Evolutionary conservation across 2,113 vertebrate species (phyloP).

Genomic region (Saccopteryx leptura): DNA sequence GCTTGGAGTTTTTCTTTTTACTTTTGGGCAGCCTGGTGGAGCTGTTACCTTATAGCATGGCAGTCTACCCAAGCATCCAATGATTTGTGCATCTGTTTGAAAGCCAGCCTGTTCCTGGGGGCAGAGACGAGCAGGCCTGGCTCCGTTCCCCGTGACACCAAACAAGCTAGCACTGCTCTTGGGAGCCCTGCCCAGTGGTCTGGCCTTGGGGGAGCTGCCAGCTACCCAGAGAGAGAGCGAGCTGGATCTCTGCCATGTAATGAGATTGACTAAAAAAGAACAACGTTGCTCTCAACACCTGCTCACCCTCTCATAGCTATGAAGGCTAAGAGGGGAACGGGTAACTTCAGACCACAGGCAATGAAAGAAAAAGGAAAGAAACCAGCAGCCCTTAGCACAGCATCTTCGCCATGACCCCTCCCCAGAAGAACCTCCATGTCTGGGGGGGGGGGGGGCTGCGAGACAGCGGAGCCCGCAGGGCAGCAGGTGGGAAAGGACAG

Average conservation of each 20-base stretch:
- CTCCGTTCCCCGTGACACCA: not conserved
- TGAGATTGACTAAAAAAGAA: slow-evolving; percentile 51
- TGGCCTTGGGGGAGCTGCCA: slow-evolving; percentile 30
- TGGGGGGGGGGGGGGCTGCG: not conserved
- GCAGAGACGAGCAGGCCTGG: not conserved
- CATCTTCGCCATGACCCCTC: not conserved
- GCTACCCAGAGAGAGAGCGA: not conserved
- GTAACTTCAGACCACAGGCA: not conserved
- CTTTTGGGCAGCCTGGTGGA: not conserved
- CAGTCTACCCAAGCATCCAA: not conserved
- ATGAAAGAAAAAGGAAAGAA: not conserved
- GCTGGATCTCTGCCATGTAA: not conserved
- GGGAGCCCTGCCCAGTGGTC: slow-evolving; percentile 50
- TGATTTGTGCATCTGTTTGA: not conserved
- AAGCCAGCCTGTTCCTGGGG: slow-evolving; percentile 20
- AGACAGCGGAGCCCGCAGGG: not conserved
- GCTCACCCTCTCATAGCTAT: slow-evolving; percentile 41
- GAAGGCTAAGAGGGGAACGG: slow-evolving; percentile 7
- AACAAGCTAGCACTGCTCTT: not conserved
- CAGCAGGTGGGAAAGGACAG: not conserved
- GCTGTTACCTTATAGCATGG: not conserved
- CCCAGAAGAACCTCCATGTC: rapidly evolving
- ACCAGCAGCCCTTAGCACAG: not conserved
- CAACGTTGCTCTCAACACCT: slow-evolving; percentile 44
- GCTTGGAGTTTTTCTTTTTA: not conserved